phyloP scores from a whole-genome alignment of 2,888 invertebrate species.

The Lasius fuliginosus region DNA sequence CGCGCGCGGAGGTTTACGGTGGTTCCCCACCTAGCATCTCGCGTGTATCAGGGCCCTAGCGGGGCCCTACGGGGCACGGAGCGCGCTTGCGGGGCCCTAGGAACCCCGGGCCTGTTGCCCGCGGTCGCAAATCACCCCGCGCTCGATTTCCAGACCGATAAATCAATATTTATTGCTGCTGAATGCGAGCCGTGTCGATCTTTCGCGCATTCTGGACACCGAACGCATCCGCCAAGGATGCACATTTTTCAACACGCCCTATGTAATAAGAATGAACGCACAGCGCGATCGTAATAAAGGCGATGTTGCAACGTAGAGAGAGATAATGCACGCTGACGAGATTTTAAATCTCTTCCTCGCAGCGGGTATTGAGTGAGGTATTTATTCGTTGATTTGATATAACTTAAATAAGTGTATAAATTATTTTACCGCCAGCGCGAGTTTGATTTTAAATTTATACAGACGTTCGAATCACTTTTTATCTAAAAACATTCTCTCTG shows the following conservation, averaged over 20 bases:
- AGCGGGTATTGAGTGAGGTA: neutral
- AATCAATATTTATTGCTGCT: constrained; percentile 84
- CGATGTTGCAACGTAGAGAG: constrained; percentile 1
- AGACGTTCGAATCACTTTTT: neutral
- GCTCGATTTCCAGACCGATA: constrained; percentile 84
- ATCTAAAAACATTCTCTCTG: neutral
- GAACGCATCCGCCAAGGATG: neutral
- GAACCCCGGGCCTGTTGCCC: constrained; percentile 63
- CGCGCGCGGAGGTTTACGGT: constrained; percentile 55
- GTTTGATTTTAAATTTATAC: neutral
- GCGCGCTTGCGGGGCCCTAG: constrained; percentile 47
- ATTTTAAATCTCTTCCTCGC: constrained; percentile 31
- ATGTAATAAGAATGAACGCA: constrained; percentile 37
- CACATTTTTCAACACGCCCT: constrained; percentile 1
- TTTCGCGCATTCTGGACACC: constrained; percentile 60
- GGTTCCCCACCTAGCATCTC: constrained; percentile 66
- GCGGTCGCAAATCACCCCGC: constrained; percentile 83
- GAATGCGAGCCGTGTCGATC: constrained; percentile 69
- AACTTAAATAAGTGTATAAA: constrained; percentile 18
- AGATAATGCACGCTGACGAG: constrained; percentile 21
- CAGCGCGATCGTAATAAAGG: constrained; percentile 22
- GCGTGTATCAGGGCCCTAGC: constrained; percentile 54
- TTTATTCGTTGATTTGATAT: constrained; percentile 8
- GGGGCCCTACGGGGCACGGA: constrained; percentile 70
- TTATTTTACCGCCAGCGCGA: neutral